Conservation (phyloP, 2,113 vertebrate genomes). For the Chrysemys picta region DNA sequence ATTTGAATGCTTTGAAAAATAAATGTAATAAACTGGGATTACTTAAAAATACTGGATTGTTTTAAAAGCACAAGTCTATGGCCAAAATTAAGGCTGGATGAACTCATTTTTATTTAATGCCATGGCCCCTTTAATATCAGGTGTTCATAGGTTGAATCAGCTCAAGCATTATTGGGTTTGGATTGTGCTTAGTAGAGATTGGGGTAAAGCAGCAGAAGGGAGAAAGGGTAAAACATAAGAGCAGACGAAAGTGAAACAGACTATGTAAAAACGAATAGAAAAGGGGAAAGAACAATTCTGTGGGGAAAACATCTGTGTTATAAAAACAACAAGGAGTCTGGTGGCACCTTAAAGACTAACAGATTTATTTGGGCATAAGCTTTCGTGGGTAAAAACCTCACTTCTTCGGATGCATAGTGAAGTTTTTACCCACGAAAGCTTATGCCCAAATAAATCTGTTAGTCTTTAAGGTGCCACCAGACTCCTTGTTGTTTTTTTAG, state of each 20-base stretch:
- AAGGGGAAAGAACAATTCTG: neutral
- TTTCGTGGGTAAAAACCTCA: too few species aligned
- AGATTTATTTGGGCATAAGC: too few species aligned
- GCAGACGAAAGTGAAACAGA: neutral
- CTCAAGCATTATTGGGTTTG: neutral
- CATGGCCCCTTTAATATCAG: neutral
- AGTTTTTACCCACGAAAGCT: too few species aligned
- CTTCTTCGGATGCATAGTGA: too few species aligned
- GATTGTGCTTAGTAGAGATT: neutral
- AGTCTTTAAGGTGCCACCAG: too few species aligned
- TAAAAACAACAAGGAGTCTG: neutral
- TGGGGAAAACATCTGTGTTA: slow-evolving; percentile 27
- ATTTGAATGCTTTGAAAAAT: neutral
- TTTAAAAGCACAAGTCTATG: neutral
- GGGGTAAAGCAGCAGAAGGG: neutral
- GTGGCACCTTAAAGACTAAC: too few species aligned
- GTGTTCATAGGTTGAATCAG: neutral
- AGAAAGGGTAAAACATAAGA: neutral
- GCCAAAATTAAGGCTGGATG: neutral
- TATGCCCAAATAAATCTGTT: too few species aligned
- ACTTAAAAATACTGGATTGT: neutral
- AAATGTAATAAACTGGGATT: neutral
- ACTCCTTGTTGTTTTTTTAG: too few species aligned
- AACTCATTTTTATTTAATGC: neutral
- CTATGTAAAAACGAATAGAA: neutral